Conservation (phyloP, 2,888 invertebrate species). For the Meteorus cinctellus region DNA sequence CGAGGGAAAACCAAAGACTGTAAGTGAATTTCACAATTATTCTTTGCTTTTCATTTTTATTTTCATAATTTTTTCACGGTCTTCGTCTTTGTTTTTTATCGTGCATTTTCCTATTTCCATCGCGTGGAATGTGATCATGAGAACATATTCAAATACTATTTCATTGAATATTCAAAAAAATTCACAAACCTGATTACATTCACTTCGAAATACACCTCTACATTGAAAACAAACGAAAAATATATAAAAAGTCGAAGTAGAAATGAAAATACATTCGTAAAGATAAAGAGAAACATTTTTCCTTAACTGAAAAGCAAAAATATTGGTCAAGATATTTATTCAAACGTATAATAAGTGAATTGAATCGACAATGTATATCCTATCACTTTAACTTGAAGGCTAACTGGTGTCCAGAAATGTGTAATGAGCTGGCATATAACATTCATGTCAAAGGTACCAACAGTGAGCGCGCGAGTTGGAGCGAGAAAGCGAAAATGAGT, state of each 20-base stretch:
- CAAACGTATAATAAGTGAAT: constrained; percentile 10
- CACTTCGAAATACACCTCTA: too few relatives aligned
- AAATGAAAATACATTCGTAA: too few relatives aligned
- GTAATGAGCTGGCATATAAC: constrained; percentile 56
- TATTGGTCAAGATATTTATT: background rate
- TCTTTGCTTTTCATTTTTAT: background rate
- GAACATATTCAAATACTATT: too few relatives aligned
- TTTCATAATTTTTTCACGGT: background rate
- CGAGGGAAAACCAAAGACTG: constrained; percentile 76
- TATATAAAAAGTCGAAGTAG: too few relatives aligned
- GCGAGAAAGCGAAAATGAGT: background rate
- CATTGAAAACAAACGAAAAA: too few relatives aligned
- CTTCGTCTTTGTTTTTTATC: too few relatives aligned
- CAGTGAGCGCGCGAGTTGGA: too few relatives aligned
- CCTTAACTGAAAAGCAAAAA: background rate
- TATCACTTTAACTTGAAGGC: constrained; percentile 53
- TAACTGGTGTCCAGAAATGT: constrained; percentile 48
- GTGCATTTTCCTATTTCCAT: too few relatives aligned
- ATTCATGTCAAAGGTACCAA: constrained; percentile 26
- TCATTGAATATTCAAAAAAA: too few relatives aligned
- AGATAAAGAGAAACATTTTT: too few relatives aligned
- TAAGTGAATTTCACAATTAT: constrained; percentile 70
- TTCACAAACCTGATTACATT: too few relatives aligned
- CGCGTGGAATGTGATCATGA: too few relatives aligned
- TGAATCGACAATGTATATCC: background rate